These are phyloP conservation scores for Penaeus indicus DNA, from an alignment of 1,140 invertebrate species.

Conservation along the genomic window DNA sequence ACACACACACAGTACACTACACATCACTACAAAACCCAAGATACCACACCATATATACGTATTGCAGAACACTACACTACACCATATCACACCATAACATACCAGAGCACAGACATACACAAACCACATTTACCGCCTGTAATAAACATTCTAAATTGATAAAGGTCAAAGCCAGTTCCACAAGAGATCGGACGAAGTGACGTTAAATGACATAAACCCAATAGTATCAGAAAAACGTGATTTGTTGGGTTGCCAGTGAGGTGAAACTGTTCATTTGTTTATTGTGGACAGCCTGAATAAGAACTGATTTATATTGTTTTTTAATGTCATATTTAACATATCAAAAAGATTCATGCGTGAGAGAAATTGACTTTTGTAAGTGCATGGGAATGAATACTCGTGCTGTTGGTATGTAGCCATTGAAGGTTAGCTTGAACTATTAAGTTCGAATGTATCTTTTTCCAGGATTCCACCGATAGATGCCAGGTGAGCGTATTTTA, in stretches of 20 bases:
- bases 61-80: too few species aligned
- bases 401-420: too few species aligned
- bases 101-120: too few species aligned
- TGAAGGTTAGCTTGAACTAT: too few species aligned
- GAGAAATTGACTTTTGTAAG: not conserved
- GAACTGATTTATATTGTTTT: too few species aligned
- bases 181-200: constrained; percentile 23
- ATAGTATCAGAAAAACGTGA: constrained; percentile 58
- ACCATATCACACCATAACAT: too few species aligned
- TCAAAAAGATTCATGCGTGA: constrained; percentile 15
- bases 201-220: constrained; percentile 57
- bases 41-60: too few species aligned
- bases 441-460: too few species aligned
- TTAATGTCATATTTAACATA: not conserved
- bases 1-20: too few species aligned
- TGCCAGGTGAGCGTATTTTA: not conserved
- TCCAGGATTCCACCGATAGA: not conserved
- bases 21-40: too few species aligned
- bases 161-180: not conserved
- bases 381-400: not conserved
- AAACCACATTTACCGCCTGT: too few species aligned
- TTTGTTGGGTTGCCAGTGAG: constrained; percentile 56
- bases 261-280: constrained; percentile 54
- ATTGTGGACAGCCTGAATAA: not conserved
- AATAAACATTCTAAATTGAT: too few species aligned